Evolutionary conservation across 2,797 vertebrate genomes (phyloP).

Genomic region (Forpus xanthops): DNA sequence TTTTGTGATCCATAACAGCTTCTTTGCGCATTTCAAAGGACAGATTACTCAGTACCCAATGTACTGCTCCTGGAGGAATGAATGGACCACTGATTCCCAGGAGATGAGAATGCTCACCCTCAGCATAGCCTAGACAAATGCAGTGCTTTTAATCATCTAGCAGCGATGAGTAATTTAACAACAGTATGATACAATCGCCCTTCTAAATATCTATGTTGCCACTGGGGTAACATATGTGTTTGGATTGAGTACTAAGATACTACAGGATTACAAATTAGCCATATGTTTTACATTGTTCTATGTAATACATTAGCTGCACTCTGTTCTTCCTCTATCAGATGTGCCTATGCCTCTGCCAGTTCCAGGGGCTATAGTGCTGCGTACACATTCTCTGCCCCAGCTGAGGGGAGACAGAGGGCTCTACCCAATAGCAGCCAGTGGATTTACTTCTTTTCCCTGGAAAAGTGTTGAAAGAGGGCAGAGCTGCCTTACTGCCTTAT

Average conservation of each 20-base stretch:
- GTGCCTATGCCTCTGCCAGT: background rate
- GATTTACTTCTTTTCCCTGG: background rate
- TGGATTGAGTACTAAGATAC: background rate
- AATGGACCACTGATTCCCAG: background rate
- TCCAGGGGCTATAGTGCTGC: background rate
- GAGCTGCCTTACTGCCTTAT: background rate
- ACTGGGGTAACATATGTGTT: background rate
- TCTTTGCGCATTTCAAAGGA: conserved; percentile 16
- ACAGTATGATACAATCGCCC: background rate
- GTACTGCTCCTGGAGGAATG: background rate
- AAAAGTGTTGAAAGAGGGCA: background rate
- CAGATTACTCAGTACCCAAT: background rate
- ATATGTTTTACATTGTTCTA: background rate
- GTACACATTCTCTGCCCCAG: background rate
- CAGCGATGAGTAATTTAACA: background rate
- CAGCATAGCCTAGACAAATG: background rate
- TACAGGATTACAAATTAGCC: background rate
- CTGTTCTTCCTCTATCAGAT: background rate
- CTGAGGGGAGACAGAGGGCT: background rate
- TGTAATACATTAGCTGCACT: background rate
- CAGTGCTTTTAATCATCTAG: background rate
- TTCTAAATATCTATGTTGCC: background rate
- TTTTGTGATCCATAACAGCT: conserved; percentile 22
- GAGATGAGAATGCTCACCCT: background rate
- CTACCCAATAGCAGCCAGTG: background rate